phyloP scores from a whole-genome alignment of 2,888 invertebrate species.

The Athrips mouffetella region DNA sequence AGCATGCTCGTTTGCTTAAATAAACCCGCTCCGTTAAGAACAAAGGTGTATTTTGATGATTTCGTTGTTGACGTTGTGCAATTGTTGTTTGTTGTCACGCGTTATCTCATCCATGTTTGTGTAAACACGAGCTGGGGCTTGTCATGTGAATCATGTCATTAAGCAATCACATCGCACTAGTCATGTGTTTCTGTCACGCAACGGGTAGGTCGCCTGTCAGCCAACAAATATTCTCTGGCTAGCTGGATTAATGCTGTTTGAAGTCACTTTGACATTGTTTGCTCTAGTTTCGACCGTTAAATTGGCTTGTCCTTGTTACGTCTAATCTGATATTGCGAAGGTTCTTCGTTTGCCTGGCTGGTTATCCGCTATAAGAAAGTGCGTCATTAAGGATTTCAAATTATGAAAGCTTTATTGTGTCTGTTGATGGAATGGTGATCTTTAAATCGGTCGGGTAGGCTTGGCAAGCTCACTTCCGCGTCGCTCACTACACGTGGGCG shows the following conservation, averaged over 20 bases:
- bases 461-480: constrained; percentile 13
- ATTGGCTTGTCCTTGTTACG: constrained; percentile 8
- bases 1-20: neutral
- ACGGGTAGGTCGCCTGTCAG: constrained; percentile 29
- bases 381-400: neutral
- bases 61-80: constrained; percentile 27
- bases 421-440: neutral
- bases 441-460: neutral
- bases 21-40: constrained; percentile 21
- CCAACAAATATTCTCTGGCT: constrained; percentile 11
- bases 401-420: neutral
- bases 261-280: constrained; percentile 20
- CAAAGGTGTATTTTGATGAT: constrained; percentile 21
- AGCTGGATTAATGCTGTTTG: constrained; percentile 15
- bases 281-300: constrained; percentile 13
- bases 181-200: constrained; percentile 26
- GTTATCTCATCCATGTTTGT: constrained; percentile 24
- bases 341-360: constrained; percentile 1
- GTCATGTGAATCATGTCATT: constrained; percentile 18
- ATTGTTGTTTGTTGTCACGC: constrained; percentile 28
- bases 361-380: neutral
- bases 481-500: constrained; percentile 32
- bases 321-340: neutral
- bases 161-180: constrained; percentile 36
- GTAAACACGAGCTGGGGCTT: constrained; percentile 9